Base-by-base conservation (phyloP, 1,140 invertebrate species). In the Physella acuta region DNA sequence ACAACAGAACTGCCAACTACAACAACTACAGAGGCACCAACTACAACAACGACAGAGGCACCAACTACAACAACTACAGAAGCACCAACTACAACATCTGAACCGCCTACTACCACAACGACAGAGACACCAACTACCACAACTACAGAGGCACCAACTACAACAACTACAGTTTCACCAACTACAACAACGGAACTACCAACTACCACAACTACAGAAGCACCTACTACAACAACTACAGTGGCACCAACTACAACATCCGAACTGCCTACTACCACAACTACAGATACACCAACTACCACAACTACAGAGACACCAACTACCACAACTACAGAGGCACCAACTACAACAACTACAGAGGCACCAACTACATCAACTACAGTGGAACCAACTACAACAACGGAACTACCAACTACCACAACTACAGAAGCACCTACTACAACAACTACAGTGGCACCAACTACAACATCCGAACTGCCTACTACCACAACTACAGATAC, bases 1-100 rank as follows among this genome's bases (percentile, higher is more conserved):
- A 20, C 8, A 20, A 44, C 39, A 44, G n/a, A n/a, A n/a, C n/a
- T n/a, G n/a, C n/a, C n/a, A n/a, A n/a, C n/a, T n/a, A 39, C 39
- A 44, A 44, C 39, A 44, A 44, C 39, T 44, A 44, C 8, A 44
- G 39, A 44, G 20, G 20, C 39, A 44, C 8, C 39, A 44, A 44
- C 39, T 44, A 8, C 39, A 8, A 20, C 8, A 44, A 20, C 8
- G 39, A 44, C 39, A 44, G n/a, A n/a, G n/a, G n/a, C n/a, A n/a
- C n/a, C n/a, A n/a, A n/a, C n/a, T n/a, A 39, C 52, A 56, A 39
- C 37, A 34, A 26, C 33, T n/a, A n/a, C n/a, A 59, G 44, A 31
- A 51, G 36, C 17, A 64, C 20, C 28, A 65, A n/a, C n/a, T n/a
- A 34, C 61, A 66, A 34, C 52, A 65, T 2, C 28, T 53, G 56